Evolutionary conservation across 1,140 invertebrate species (phyloP).

Genomic region (Eufriesea mexicana): DNA sequence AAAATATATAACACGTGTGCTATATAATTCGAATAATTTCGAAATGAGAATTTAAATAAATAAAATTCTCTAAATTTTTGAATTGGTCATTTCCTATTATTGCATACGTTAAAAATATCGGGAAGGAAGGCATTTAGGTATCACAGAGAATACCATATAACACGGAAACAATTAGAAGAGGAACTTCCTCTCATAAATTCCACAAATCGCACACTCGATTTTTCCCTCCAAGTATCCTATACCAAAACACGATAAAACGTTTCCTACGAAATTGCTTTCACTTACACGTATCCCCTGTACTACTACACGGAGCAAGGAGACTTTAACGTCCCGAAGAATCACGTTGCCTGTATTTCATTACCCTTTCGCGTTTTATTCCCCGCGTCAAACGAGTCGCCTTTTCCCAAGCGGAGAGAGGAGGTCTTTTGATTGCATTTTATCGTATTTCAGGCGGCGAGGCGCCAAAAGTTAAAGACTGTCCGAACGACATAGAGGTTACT

Average conservation of each 20-base stretch:
- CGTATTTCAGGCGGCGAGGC: slow-evolving; percentile 77
- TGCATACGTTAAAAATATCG: too few relatives aligned
- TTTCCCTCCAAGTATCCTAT: too few relatives aligned
- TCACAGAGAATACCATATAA: too few relatives aligned
- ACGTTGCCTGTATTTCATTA: neutral
- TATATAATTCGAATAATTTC: too few relatives aligned
- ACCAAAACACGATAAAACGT: neutral
- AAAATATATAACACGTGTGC: too few relatives aligned
- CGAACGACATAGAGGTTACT: slow-evolving; percentile 76
- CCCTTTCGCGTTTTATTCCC: neutral
- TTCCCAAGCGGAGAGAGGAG: neutral
- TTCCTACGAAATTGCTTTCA: neutral
- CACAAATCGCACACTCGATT: too few relatives aligned
- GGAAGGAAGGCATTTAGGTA: too few relatives aligned
- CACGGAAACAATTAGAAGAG: too few relatives aligned
- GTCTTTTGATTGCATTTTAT: slow-evolving; percentile 10
- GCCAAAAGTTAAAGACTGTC: slow-evolving; percentile 79
- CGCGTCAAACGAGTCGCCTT: neutral
- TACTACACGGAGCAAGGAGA: neutral
- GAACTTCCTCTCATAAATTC: too few relatives aligned
- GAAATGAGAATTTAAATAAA: too few relatives aligned
- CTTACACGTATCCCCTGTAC: neutral
- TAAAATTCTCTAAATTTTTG: too few relatives aligned
- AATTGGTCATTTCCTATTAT: too few relatives aligned
- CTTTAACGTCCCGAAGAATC: neutral